These are phyloP conservation scores for Xenopus petersii DNA, from an alignment of 2,797 vertebrate species.

Conservation along the genomic window DNA sequence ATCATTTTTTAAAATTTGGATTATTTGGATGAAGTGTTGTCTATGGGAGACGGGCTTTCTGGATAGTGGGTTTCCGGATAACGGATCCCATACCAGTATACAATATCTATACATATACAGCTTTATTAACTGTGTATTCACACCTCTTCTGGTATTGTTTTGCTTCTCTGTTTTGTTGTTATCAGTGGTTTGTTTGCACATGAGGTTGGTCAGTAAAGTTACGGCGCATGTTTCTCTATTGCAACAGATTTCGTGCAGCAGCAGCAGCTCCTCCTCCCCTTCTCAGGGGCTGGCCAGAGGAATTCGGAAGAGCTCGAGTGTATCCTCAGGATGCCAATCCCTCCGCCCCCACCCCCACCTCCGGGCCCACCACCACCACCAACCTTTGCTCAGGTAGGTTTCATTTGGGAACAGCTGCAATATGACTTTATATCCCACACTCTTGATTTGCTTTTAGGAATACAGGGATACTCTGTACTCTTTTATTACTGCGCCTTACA, in stretches of 20 bases:
- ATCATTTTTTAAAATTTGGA: no score
- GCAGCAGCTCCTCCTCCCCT: conserved; percentile 5
- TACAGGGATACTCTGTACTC: no score
- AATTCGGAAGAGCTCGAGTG: conserved; percentile 48
- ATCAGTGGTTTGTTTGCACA: conserved; percentile 11
- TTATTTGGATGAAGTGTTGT: no score
- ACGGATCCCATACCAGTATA: no score
- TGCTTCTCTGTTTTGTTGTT: not conserved
- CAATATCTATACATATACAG: no score
- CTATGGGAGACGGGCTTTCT: no score
- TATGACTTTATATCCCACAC: no score
- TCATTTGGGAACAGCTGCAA: not conserved
- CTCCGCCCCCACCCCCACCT: conserved; percentile 84
- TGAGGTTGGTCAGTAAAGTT: not conserved
- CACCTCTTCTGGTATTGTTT: not conserved
- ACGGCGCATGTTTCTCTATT: not conserved
- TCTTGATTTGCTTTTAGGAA: no score
- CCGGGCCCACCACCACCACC: conserved; percentile 88
- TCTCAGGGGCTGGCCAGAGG: conserved; percentile 30
- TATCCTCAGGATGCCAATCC: conserved; percentile 83
- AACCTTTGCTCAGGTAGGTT: conserved; percentile 77
- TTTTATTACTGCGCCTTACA: no score
- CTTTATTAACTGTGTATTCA: not conserved
- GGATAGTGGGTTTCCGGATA: no score
- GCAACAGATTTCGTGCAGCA: conserved; percentile 12